These are phyloP conservation scores for Pitangus sulphuratus DNA, from an alignment of 2,797 vertebrate genomes.

Conservation along the genomic window DNA sequence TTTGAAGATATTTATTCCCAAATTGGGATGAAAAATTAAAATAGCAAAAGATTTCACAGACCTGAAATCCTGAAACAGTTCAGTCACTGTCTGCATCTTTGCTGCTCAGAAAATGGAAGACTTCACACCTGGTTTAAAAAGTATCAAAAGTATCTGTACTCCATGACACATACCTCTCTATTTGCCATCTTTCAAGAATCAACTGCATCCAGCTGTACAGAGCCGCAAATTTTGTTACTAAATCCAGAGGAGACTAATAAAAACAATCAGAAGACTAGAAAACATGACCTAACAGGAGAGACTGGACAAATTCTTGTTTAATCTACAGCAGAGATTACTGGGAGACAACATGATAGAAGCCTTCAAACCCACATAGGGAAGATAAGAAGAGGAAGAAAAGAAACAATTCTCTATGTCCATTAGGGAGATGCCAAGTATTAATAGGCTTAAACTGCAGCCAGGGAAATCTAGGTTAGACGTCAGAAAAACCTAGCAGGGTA, in stretches of 20 bases:
- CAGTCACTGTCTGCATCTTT: background rate
- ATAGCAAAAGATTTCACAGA: background rate
- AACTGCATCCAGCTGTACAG: background rate
- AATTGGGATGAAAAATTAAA: background rate
- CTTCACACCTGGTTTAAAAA: background rate
- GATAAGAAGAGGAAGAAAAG: background rate
- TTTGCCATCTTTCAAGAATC: constrained; percentile 18
- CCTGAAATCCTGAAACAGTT: background rate
- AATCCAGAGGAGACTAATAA: constrained; percentile 19
- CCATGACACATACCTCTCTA: background rate
- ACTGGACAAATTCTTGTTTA: constrained; percentile 14
- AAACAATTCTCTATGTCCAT: background rate
- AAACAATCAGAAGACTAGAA: constrained; percentile 20
- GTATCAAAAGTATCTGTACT: background rate
- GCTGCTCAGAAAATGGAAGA: constrained; percentile 18
- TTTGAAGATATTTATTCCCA: background rate
- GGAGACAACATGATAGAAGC: background rate
- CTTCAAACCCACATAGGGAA: background rate
- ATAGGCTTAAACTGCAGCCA: background rate
- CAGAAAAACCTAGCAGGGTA: background rate
- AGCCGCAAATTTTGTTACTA: background rate
- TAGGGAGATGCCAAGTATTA: background rate
- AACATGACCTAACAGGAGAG: constrained; percentile 5
- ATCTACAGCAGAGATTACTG: background rate
- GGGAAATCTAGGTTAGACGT: background rate